These are phyloP conservation scores for Oscheius sp. DNA, from an alignment of 2,888 invertebrate species.

Conservation along the genomic window DNA sequence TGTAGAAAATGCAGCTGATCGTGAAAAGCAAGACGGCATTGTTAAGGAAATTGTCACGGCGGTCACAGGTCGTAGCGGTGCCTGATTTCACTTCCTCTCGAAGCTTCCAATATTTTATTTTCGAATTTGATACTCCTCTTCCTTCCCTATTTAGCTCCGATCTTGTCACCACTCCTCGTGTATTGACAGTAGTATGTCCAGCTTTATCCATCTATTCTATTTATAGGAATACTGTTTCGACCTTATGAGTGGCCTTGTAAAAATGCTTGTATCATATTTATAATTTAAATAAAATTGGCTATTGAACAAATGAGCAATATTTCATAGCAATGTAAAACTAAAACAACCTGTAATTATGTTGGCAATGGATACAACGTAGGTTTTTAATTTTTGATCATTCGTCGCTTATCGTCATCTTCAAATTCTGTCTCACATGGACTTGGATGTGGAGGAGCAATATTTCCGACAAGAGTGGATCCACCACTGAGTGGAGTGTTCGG, in stretches of 20 bases:
- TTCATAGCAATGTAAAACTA: not conserved
- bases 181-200: conserved; percentile 19
- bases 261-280: conserved; percentile 29
- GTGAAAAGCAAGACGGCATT: conserved; percentile 54
- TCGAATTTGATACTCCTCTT: conserved; percentile 19
- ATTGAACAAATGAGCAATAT: conserved; percentile 5
- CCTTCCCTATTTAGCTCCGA: conserved; percentile 9
- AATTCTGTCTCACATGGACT: conserved; percentile 46
- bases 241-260: conserved; percentile 35
- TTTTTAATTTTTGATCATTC: conserved; percentile 39
- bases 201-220: conserved; percentile 13
- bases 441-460: conserved; percentile 47
- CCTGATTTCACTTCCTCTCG: conserved; percentile 10
- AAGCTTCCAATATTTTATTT: not conserved
- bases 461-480: conserved; percentile 39
- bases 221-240: conserved; percentile 20
- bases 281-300: conserved; percentile 19
- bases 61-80: conserved; percentile 46
- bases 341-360: conserved; percentile 5
- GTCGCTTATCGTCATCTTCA: conserved; percentile 44
- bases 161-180: conserved; percentile 17
- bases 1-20: conserved; percentile 51
- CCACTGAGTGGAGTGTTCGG: conserved; percentile 41
- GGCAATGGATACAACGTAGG: not conserved
- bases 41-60: conserved; percentile 54